Evolutionary conservation across 2,888 invertebrate genomes (phyloP).

Genomic region (Ectropis crepuscularia): DNA sequence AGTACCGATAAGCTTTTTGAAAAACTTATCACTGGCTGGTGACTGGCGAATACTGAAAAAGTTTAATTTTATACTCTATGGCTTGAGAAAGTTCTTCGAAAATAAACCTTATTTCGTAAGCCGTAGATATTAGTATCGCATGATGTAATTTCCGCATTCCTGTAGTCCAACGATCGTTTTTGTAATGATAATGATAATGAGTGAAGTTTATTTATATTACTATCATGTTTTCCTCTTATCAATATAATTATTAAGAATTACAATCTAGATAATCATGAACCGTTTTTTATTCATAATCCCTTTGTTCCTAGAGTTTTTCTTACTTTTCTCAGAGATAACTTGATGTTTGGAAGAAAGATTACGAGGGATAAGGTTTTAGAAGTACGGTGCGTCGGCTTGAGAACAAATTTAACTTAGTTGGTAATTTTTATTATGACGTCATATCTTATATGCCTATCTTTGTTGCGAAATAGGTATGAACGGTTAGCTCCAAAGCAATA

Average conservation of each 20-base stretch:
- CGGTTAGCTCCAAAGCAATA: too few species aligned
- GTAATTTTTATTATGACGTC: constrained; percentile 3
- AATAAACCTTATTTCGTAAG: not conserved
- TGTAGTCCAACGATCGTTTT: constrained; percentile 1
- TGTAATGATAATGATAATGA: constrained; percentile 9
- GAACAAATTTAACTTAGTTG: not conserved
- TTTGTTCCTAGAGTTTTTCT: constrained; percentile 43
- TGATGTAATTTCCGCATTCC: not conserved
- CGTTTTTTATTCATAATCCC: constrained; percentile 36
- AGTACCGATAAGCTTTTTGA: constrained; percentile 48
- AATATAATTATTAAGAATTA: not conserved
- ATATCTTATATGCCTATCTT: not conserved
- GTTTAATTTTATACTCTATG: not conserved
- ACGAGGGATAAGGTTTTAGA: constrained; percentile 16
- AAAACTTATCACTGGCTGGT: constrained; percentile 37
- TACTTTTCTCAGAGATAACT: constrained; percentile 20
- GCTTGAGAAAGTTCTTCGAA: not conserved
- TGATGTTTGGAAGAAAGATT: not conserved
- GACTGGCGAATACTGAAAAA: constrained; percentile 5
- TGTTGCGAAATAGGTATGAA: too few species aligned
- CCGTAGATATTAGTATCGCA: not conserved
- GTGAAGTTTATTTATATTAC: not conserved
- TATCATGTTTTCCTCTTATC: not conserved
- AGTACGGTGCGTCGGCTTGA: constrained; percentile 2
- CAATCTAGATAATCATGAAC: constrained; percentile 23